A percentile compares a stretch with the other conserved stretches of the same genome.
These are phyloP conservation scores for Cerastis leucographa DNA, from an alignment of 2,888 invertebrate genomes.

Conservation along the genomic window DNA sequence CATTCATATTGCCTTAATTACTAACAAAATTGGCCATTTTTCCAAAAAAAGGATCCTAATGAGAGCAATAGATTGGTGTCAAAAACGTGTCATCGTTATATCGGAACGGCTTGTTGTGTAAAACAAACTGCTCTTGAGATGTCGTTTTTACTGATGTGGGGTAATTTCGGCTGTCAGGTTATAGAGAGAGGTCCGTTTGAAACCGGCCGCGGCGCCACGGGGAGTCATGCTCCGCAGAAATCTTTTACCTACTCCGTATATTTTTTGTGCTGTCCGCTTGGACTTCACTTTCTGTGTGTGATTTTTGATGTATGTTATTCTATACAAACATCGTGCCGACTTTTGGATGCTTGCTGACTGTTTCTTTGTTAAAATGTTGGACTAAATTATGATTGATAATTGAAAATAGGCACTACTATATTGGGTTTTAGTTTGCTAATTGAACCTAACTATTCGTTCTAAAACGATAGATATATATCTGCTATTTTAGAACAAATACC, in stretches of 20 bases:
- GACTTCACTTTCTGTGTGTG: slow-evolving; percentile 59
- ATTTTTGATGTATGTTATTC: slow-evolving; percentile 68
- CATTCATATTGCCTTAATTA: slow-evolving; percentile 65
- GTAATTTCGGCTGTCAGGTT: slow-evolving; percentile 89
- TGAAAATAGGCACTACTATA: background rate
- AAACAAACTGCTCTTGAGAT: slow-evolving; percentile 85
- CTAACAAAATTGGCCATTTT: slow-evolving; percentile 59
- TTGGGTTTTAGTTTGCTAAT: background rate
- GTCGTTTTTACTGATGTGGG: slow-evolving; percentile 82
- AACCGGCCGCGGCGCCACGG: slow-evolving; percentile 83
- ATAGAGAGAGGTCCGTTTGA: slow-evolving; percentile 81
- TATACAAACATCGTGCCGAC: slow-evolving; percentile 59
- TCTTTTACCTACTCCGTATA: slow-evolving; percentile 79
- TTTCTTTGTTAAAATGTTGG: slow-evolving; percentile 15
- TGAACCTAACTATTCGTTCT: background rate
- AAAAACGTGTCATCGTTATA: slow-evolving; percentile 82
- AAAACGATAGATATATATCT: background rate
- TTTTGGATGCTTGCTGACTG: slow-evolving; percentile 14
- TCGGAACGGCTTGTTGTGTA: slow-evolving; percentile 84
- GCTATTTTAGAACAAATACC: background rate
- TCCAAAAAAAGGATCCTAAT: slow-evolving; percentile 72
- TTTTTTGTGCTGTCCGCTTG: slow-evolving; percentile 74
- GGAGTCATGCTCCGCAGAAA: slow-evolving; percentile 86
- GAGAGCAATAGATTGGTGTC: slow-evolving; percentile 76
- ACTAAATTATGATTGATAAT: background rate